Evolutionary conservation across 2,888 invertebrate genomes (phyloP), one percentile per base, ranked within the genome.

Genomic region (Himalopsyche anomala): DNA sequence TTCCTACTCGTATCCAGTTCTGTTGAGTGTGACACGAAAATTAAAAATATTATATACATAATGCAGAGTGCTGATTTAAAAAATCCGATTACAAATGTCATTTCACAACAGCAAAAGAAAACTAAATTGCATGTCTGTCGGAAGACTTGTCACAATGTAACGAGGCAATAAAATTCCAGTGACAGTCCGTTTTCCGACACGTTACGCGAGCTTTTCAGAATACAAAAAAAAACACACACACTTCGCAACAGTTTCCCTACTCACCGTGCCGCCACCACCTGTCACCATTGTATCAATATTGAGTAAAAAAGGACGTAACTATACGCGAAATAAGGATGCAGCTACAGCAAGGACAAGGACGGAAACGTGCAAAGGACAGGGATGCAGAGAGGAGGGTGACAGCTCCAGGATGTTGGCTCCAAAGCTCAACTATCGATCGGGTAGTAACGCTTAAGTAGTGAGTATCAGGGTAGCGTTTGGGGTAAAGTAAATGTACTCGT

Each of bases 111-210:
- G 56, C 56, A 62, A 62, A 8, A 62, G 6, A 62, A 12, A 62
- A 62, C 28, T n/a, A 3, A 1, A 62, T 62, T 19, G 4, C 19
- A 62, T 28, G 19, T 62, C 19, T 62, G 62, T 62, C 62, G 19
- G 62, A 19, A 19, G 9, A 19, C 62, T 62, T 28, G 2, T 62
- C 62, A 19, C 62, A 2, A 62, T 62, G 11, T 8, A 62, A 5
- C 62, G 62, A 62, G 19, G 19, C 62, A 62, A 62, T 62, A 62
- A 62, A 62, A 62, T 62, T 62, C 62, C 62, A 62, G 62, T 62
- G 62, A 28, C 62, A 8, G 28, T 28, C 19, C n/a, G 19, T 62
- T 62, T 62, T 62, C 62, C 62, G 6, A 62, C 62, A 62, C 62
- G 62, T 62, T 62, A 62, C 62, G 62, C 62, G 28, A 28, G 62